These are phyloP conservation scores for Ceratitis capitata DNA, from an alignment of 1,140 invertebrate species.

Conservation along the genomic window DNA sequence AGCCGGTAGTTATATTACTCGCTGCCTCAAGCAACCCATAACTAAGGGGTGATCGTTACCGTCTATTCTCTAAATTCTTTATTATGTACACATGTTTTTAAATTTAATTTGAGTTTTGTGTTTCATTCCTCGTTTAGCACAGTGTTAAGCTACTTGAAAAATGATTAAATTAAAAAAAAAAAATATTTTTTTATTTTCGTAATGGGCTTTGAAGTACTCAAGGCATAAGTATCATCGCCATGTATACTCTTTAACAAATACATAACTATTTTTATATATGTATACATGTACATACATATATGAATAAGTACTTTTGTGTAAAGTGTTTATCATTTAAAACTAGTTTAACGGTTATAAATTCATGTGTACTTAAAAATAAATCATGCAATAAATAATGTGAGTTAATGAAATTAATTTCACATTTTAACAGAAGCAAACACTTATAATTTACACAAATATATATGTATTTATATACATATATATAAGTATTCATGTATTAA, in stretches of 20 bases:
- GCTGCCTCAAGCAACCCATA: too few species aligned
- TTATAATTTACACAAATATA: background rate
- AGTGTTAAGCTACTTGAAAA: background rate
- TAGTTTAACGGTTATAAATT: background rate
- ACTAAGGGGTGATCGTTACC: too few species aligned
- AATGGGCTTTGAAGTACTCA: background rate
- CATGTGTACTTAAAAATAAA: background rate
- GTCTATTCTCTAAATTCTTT: too few species aligned
- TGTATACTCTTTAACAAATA: too few species aligned
- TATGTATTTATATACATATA: background rate
- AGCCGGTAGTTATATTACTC: too few species aligned
- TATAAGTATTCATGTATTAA: background rate
- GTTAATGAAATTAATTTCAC: constrained; percentile 10
- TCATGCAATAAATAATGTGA: background rate
- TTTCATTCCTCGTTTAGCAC: too few species aligned
- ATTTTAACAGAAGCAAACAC: background rate
- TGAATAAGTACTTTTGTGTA: background rate
- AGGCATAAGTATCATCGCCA: background rate
- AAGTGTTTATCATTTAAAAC: background rate
- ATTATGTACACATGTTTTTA: too few species aligned
- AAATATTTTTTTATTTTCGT: background rate
- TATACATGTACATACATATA: background rate
- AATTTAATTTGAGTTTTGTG: too few species aligned
- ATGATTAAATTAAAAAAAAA: background rate
- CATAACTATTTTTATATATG: too few species aligned